Evolutionary conservation across 2,113 vertebrate species (phyloP).

Genomic region (Callopanchax toddi): DNA sequence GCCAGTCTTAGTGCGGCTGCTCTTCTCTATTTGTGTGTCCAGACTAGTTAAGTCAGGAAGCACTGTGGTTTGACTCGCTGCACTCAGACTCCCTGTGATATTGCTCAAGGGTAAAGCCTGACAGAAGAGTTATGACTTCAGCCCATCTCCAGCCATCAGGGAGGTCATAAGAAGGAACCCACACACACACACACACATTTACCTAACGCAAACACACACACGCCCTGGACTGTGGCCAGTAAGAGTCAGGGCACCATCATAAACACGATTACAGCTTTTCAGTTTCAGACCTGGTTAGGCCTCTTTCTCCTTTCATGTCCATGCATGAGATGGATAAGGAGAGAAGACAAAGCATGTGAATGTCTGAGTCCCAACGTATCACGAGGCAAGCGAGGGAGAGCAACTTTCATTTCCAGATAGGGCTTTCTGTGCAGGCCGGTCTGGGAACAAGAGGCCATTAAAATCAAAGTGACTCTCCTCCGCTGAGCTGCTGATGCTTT

Average conservation of each 20-base stretch:
- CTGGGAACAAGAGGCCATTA: conserved; percentile 71
- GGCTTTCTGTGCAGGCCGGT: conserved; percentile 52
- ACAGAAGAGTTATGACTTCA: conserved; percentile 77
- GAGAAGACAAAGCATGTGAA: conserved; percentile 26
- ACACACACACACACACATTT: conserved; percentile 25
- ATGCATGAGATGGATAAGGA: conserved; percentile 10
- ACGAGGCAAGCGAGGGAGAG: conserved; percentile 54
- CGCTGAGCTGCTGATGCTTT: conserved; percentile 68
- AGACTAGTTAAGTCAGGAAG: conserved; percentile 33
- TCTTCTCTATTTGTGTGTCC: conserved; percentile 29
- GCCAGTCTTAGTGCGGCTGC: conserved; percentile 1
- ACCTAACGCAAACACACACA: conserved; percentile 39
- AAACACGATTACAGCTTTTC: conserved; percentile 71
- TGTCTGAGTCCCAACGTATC: conserved; percentile 56
- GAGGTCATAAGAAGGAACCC: conserved; percentile 64
- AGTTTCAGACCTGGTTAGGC: conserved; percentile 32
- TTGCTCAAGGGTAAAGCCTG: conserved; percentile 78
- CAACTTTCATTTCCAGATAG: conserved; percentile 65
- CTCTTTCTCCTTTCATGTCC: conserved; percentile 11
- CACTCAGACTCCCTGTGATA: conserved; percentile 65
- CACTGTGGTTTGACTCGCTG: conserved; percentile 61
- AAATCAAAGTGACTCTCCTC: conserved; percentile 78
- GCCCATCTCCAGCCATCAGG: conserved; percentile 67
- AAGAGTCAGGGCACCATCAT: conserved; percentile 58
- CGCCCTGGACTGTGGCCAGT: conserved; percentile 50